These are phyloP conservation scores for Brachypodius melanocephalos DNA, from an alignment of 2,113 vertebrate species.

Conservation along the genomic window DNA sequence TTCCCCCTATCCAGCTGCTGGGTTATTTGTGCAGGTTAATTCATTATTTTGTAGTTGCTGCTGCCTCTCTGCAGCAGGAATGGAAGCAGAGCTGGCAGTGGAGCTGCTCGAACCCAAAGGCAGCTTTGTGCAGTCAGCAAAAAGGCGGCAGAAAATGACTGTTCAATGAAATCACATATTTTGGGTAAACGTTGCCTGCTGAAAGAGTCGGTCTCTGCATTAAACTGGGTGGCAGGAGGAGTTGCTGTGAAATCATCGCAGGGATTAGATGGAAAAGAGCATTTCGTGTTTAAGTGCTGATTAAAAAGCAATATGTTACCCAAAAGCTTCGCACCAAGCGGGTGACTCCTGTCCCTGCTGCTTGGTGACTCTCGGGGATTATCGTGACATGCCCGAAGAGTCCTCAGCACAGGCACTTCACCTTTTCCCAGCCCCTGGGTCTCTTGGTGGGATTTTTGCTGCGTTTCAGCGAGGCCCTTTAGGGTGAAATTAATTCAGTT, in stretches of 20 bases:
- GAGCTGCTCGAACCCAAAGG: background rate
- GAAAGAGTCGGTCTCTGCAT: background rate
- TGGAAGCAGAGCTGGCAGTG: background rate
- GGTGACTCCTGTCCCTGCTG: background rate
- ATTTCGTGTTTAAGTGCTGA: conserved; percentile 24
- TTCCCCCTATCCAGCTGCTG: background rate
- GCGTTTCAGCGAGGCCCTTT: background rate
- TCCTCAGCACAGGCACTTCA: background rate
- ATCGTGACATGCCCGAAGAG: rapidly evolving
- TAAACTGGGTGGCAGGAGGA: background rate
- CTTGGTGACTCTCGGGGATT: background rate
- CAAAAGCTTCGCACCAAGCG: background rate
- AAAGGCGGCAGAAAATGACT: conserved; percentile 24
- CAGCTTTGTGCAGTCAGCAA: conserved; percentile 21
- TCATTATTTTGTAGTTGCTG: background rate
- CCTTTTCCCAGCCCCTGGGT: background rate
- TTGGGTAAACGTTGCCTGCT: background rate
- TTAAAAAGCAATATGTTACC: conserved; percentile 1
- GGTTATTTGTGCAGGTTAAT: background rate
- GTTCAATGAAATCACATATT: background rate
- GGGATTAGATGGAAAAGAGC: background rate
- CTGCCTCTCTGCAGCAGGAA: background rate
- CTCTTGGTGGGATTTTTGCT: background rate
- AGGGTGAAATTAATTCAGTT: conserved; percentile 37
- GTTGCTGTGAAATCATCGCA: conserved; percentile 3